Conservation (phyloP, 2,888 invertebrate species). For the Ephialtes manifestator region DNA sequence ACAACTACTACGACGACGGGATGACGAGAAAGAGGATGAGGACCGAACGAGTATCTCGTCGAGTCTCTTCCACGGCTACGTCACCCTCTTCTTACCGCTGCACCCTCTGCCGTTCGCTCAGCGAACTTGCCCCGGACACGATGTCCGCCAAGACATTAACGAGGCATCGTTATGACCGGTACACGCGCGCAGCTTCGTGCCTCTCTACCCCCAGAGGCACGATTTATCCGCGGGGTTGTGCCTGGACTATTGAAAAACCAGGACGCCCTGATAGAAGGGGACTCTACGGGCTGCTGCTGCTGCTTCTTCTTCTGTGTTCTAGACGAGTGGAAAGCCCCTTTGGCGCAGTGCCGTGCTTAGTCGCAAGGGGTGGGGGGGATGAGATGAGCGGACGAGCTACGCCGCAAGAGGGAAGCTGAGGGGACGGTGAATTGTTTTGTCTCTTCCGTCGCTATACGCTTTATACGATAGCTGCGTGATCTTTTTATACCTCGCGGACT, state of each 20-base stretch:
- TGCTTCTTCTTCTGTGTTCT: slow-evolving; percentile 32
- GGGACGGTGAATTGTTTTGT: slow-evolving; percentile 56
- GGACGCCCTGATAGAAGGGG: slow-evolving; percentile 44
- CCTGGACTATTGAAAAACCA: slow-evolving; percentile 64
- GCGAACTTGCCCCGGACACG: slow-evolving; percentile 29
- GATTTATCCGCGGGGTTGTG: slow-evolving; percentile 60
- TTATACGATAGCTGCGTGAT: slow-evolving; percentile 13
- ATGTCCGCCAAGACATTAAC: slow-evolving; percentile 82
- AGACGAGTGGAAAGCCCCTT: slow-evolving; percentile 63
- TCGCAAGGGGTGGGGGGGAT: slow-evolving; percentile 42
- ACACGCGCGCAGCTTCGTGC: slow-evolving; percentile 51
- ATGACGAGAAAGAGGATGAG: slow-evolving; percentile 51
- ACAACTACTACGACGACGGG: not conserved
- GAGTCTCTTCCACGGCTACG: slow-evolving; percentile 23
- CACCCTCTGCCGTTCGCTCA: slow-evolving; percentile 37
- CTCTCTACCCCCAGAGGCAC: slow-evolving; percentile 21
- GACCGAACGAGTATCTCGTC: slow-evolving; percentile 52
- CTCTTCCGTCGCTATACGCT: slow-evolving; percentile 40
- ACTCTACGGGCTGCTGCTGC: slow-evolving; percentile 27
- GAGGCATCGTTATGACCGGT: slow-evolving; percentile 83
- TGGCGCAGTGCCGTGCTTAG: slow-evolving; percentile 32
- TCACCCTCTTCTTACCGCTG: slow-evolving; percentile 4
- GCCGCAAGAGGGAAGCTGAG: slow-evolving; percentile 39
- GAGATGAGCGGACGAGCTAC: slow-evolving; percentile 28
- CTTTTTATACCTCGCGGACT: not conserved